Evolutionary conservation across 2,888 invertebrate species (phyloP), one percentile per base, ranked within the genome.

Genomic region (Caenorhabditis parvicauda): DNA sequence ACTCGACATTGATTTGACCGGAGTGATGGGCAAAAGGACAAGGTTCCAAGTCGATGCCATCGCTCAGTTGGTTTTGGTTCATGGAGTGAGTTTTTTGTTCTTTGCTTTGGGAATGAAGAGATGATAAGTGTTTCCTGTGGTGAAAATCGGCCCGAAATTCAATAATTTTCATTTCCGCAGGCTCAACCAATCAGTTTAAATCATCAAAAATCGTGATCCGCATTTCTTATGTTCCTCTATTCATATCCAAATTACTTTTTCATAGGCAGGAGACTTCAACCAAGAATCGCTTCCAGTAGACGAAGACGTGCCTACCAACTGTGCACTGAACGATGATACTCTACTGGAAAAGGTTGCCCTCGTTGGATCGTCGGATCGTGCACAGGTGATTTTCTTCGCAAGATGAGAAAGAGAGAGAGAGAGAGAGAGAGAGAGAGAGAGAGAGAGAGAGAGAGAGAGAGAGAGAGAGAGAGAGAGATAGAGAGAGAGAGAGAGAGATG

Each of bases 21-120:
- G 92, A 70, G 87, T 89, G 32, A 83, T 95, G 68, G 95, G 95
- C 0, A 89, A 90, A 81, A 86, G 95, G 63, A 96, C 96, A 7
- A 89, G 88, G 75, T 92, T 88, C 81, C 96, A 98, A 82, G 86
- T 88, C 71, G 88, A 87, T 41, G 86, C 88, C 29, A 82, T 91
- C 44, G 88, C 96, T 0, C 96, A 95, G 80, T 84, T 96, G 17
- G 68, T 76, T 7, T 29, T 72, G 12, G 49, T 59, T 12, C 48
- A 62, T 29, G 56, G 61, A 39, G 66, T 61, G 32, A 3, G 43
- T n/a, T 14, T 50, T 24, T 22, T 27, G 24, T 2, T 47, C 25
- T 29, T 17, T 39, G 1, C 28, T 32, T 22, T 12, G 17, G 25
- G 12, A 21, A 38, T 21, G 9, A 7, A 17, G 17, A 17, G 37